Evolutionary conservation across 2,888 invertebrate genomes (phyloP), one percentile per base, ranked within the genome.

Genomic region (Leptogaster cylindrica): DNA sequence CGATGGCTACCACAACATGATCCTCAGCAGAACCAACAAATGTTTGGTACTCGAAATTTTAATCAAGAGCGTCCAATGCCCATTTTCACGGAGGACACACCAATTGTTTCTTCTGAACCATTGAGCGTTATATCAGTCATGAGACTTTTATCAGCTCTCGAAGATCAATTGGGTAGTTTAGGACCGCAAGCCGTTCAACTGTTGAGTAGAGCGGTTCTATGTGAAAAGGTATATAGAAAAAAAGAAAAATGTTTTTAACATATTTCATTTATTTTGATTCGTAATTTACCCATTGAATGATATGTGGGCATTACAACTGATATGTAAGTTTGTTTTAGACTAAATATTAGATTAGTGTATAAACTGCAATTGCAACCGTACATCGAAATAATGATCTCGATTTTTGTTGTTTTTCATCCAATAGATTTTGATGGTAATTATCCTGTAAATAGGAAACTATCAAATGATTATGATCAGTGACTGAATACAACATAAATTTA

Each of bases 131-230:
- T 69, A 31, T 65, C 67, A 20, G 68, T 70, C 10, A 33, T 70
- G 64, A 61, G 70, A 63, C 61, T 70, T n/a, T 63, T 69, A 65
- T 55, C 67, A 16, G 70, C 70, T 52, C 65, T 70, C 36, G 70
- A 70, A 64, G 67, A 69, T 36, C 64, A 69, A 12, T 68, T 70
- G 66, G 70, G 70, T 25, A 70, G 70, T 51, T 66, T 70, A 46
- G 70, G 70, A 18, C 69, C 69, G 39, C 61, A 67, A 55, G 69
- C 68, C 33, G 64, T 70, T 41, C 69, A 70, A 33, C 69, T 70
- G 14, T 68, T 70, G 28, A 69, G 69, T 36, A 50, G 68, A 51
- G 67, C 70, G 28, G 58, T 69, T 33, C 28, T 70, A 41, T 33
- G 50, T 41, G 67, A 69, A 67, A 70, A 70, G 70, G 70, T 70